These are phyloP conservation scores for Tuta absoluta DNA, from an alignment of 2,888 invertebrate species.

Conservation along the genomic window DNA sequence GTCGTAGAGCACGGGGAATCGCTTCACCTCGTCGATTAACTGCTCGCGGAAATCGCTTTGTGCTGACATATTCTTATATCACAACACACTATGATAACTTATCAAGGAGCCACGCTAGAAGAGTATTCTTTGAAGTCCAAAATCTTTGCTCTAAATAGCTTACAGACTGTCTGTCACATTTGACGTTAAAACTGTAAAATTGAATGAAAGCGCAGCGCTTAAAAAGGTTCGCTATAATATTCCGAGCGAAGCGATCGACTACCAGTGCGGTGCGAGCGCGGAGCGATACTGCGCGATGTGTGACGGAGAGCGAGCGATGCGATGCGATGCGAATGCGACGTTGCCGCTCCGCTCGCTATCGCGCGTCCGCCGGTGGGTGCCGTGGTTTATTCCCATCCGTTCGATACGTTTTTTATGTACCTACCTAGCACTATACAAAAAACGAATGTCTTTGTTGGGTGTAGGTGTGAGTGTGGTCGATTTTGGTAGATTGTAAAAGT, in stretches of 20 bases:
- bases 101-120: no score
- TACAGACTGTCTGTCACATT: not conserved
- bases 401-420: not conserved
- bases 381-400: constrained; percentile 29
- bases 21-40: constrained; percentile 72
- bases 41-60: constrained; percentile 58
- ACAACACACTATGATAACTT: constrained; percentile 14
- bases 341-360: constrained; percentile 29
- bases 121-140: no score
- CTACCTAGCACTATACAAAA: no score
- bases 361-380: constrained; percentile 24
- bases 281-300: constrained; percentile 70
- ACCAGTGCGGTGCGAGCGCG: not conserved
- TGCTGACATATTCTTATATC: constrained; percentile 51
- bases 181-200: not conserved
- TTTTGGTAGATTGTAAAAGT: no score
- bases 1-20: constrained; percentile 71
- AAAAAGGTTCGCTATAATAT: no score
- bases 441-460: no score
- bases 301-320: constrained; percentile 55
- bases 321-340: constrained; percentile 41
- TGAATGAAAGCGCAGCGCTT: not conserved
- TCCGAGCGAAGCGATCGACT: not conserved
- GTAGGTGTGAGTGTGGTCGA: no score
- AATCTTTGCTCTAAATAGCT: not conserved